Evolutionary conservation across 1,140 invertebrate species (phyloP).

Genomic region (Pteromalus puparum): DNA sequence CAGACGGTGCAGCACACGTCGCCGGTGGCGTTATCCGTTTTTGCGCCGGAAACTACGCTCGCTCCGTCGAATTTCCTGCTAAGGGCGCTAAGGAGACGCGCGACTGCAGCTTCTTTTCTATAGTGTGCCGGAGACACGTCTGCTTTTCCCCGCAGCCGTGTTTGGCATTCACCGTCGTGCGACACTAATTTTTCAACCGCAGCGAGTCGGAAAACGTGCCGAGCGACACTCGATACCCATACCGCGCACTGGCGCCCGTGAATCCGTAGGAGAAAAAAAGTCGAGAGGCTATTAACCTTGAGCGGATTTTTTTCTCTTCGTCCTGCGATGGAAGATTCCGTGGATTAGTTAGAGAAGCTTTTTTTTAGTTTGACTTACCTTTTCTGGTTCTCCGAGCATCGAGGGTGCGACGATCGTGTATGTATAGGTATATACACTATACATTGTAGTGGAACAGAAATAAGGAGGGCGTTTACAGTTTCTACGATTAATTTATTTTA

Average conservation of each 20-base stretch:
- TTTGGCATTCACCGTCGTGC: conserved; percentile 1
- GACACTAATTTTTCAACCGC: conserved; percentile 10
- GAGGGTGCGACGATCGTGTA: too few species aligned
- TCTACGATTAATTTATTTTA: conserved; percentile 61
- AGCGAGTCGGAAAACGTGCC: neutral
- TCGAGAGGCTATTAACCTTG: neutral
- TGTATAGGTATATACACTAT: neutral
- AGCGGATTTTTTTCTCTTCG: neutral
- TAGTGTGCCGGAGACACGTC: neutral
- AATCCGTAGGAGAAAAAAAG: neutral
- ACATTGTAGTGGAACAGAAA: neutral
- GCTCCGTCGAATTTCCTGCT: conserved; percentile 14
- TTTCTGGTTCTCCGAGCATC: too few species aligned
- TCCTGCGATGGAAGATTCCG: neutral
- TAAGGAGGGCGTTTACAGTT: conserved; percentile 25
- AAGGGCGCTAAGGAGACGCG: conserved; percentile 8
- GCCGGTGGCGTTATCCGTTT: neutral
- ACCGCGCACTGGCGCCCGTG: neutral
- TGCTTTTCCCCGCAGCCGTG: neutral
- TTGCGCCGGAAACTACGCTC: conserved; percentile 20
- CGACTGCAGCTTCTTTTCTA: neutral
- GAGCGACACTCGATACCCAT: neutral
- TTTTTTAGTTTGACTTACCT: too few species aligned
- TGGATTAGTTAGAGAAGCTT: neutral
- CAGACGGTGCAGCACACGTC: neutral